phyloP scores from a whole-genome alignment of 2,797 vertebrate genomes.

The Malacoraja senta region DNA sequence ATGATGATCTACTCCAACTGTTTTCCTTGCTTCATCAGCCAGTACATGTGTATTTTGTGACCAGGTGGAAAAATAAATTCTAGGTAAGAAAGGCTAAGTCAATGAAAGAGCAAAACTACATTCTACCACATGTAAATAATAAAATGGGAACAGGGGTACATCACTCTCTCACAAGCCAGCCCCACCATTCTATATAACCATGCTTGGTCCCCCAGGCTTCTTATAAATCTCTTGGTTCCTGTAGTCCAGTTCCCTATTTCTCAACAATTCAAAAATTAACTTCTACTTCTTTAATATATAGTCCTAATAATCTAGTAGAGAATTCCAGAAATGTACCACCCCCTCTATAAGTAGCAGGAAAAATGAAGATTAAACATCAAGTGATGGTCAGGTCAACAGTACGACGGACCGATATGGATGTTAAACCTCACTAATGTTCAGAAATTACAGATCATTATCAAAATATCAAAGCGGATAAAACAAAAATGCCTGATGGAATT shows the following conservation, averaged over 20 bases:
- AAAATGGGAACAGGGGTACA: no score
- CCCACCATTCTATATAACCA: no score
- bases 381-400: not conserved
- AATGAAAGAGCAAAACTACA: not conserved
- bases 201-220: no score
- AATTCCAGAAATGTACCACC: no score
- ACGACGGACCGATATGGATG: not conserved
- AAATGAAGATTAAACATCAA: not conserved
- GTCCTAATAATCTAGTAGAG: no score
- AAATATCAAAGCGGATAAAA: not conserved
- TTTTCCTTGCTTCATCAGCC: slow-evolving; percentile 46
- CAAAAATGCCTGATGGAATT: not conserved
- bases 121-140: not conserved
- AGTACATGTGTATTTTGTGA: slow-evolving; percentile 53
- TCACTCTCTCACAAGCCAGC: no score
- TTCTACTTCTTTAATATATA: no score
- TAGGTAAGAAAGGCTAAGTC: slow-evolving; percentile 44
- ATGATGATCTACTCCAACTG: slow-evolving; percentile 56
- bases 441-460: not conserved
- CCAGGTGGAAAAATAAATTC: slow-evolving; percentile 62
- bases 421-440: not conserved
- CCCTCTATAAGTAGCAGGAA: not conserved
- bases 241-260: no score
- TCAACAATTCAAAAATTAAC: no score
- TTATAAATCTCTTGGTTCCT: no score